Evolutionary conservation across 1,140 invertebrate species (phyloP), one percentile per base, ranked within the genome.

Genomic region (Heterodera schachtii): DNA sequence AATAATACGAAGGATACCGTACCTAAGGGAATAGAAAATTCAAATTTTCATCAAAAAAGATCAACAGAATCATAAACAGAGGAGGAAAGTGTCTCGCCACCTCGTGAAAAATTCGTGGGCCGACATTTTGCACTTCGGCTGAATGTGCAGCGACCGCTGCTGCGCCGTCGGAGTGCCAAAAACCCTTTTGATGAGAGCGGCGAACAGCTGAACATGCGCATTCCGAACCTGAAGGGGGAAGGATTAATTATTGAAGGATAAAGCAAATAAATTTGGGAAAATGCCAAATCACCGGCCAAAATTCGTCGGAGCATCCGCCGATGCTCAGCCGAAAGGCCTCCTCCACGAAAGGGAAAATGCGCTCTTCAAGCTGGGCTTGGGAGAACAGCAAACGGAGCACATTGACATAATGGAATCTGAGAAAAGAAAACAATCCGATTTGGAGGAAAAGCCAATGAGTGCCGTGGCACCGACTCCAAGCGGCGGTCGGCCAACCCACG

Each of bases 381-480:
- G 82, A 52, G 41, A 87, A 70, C 11, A 87, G 60, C 16, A 78
- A 52, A 21, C 80, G 79, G 49, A 88, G 79, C 11, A 87, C 83
- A 73, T 87, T 87, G 21, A 87, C 76, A 41, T 81, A 85, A 78
- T 87, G 86, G 31, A 88, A 60, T 73, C 86, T 87, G 47, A 78
- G 87, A 31, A 31, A 31, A 31, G 1, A 31, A 31, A 31, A 31
- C 31, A 31, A 31, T 31, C 31, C 31, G 31, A 31, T 31, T n/a
- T n/a, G n/a, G n/a, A n/a, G n/a, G n/a, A n/a, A n/a, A n/a, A n/a
- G n/a, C n/a, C n/a, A n/a, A n/a, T 21, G 4, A 11, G 31, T 31
- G 19, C 16, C 21, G 16, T 9, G 21, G 52, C 44, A 79, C 81
- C 75, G 19, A 87, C 87, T 87, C 83, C 60, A 75, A 86, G n/a